Percentiles rank a stretch among this genome's conserved stretches.
Conservation (phyloP, 2,888 invertebrate species). For the Scaptomyza caliginosa region DNA sequence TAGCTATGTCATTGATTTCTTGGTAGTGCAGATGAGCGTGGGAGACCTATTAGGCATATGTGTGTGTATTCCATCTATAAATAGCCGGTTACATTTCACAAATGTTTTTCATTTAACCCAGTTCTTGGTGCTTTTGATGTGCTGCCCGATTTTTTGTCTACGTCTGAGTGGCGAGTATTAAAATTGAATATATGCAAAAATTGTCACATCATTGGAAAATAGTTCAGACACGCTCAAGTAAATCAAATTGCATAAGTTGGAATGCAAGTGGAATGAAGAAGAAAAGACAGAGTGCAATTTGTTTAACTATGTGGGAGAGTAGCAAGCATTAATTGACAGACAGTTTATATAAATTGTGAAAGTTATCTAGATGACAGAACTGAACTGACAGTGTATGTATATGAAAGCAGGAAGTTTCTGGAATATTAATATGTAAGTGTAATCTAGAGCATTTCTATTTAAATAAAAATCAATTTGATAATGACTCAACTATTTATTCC, state of each 20-base stretch:
- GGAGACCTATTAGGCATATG: background rate
- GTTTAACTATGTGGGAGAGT: conserved; percentile 24
- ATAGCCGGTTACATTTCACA: conserved; percentile 31
- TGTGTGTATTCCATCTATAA: conserved; percentile 17
- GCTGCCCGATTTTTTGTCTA: background rate
- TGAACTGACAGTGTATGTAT: background rate
- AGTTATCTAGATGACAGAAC: background rate
- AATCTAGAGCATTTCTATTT: background rate
- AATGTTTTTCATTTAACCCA: conserved; percentile 11
- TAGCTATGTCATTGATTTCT: conserved; percentile 17
- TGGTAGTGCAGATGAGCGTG: conserved; percentile 5
- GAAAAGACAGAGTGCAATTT: background rate
- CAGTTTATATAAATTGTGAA: conserved; percentile 12
- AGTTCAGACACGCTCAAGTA: conserved; percentile 39
- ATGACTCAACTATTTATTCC: too few relatives aligned
- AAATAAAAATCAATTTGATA: background rate
- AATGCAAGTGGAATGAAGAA: conserved; percentile 2
- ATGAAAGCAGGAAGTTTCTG: background rate
- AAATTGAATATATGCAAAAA: conserved; percentile 48
- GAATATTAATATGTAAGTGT: background rate
- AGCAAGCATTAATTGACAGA: background rate
- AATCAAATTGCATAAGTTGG: conserved; percentile 54
- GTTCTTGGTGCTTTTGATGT: conserved; percentile 1
- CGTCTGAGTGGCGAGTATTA: conserved; percentile 7
- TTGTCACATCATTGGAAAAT: conserved; percentile 64